These are phyloP conservation scores for Zosterops lateralis DNA, from an alignment of 2,113 vertebrate species.

Conservation along the genomic window DNA sequence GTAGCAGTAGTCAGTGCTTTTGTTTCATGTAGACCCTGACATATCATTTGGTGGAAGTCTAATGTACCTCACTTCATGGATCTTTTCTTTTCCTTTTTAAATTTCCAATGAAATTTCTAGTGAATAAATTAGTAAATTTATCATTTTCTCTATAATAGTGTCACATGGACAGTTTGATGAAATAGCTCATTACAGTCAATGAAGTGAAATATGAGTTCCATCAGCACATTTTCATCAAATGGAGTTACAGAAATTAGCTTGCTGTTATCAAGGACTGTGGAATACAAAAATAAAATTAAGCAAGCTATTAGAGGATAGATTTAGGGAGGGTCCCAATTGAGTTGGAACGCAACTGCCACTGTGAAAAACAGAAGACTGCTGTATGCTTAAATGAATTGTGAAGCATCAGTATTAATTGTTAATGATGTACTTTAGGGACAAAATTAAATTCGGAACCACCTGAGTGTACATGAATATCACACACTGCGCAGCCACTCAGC, in stretches of 20 bases:
- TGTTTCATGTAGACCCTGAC: conserved; percentile 65
- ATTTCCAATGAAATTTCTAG: conserved; percentile 75
- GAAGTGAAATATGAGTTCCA: conserved; percentile 85
- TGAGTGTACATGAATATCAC: conserved; percentile 9
- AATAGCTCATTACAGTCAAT: conserved; percentile 85
- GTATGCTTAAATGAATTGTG: conserved; percentile 56
- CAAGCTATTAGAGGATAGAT: conserved; percentile 67
- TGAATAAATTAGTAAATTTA: conserved; percentile 84
- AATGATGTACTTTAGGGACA: conserved; percentile 42
- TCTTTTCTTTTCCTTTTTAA: conserved; percentile 72
- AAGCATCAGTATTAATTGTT: conserved; percentile 46
- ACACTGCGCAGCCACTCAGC: background rate
- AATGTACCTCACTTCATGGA: conserved; percentile 68
- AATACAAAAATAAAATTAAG: conserved; percentile 80
- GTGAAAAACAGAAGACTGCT: conserved; percentile 44
- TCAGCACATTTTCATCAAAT: conserved; percentile 81
- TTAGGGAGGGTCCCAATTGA: conserved; percentile 60
- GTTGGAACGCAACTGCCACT: conserved; percentile 49
- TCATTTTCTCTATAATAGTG: conserved; percentile 80
- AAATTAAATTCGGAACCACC: conserved; percentile 20
- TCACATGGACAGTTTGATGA: conserved; percentile 84
- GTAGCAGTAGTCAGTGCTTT: conserved; percentile 54
- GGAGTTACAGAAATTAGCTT: conserved; percentile 79
- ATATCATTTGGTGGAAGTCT: conserved; percentile 63
- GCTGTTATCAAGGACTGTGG: conserved; percentile 71